These are phyloP conservation scores for Nothocercus julius DNA, from an alignment of 2,113 vertebrate genomes.

Conservation along the genomic window DNA sequence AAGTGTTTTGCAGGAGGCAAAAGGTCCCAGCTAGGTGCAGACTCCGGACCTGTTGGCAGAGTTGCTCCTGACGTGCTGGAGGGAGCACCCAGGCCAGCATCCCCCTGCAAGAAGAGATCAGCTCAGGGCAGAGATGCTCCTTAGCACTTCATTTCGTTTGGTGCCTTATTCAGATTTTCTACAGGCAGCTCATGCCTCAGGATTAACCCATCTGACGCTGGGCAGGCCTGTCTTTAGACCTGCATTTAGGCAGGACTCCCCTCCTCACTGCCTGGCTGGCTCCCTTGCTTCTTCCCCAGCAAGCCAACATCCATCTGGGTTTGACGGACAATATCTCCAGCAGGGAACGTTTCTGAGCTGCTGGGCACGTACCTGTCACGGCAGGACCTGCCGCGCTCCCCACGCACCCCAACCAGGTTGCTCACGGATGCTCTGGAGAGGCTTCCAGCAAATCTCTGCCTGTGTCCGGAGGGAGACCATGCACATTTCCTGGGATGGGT, in stretches of 20 bases:
- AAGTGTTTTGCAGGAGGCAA: background rate
- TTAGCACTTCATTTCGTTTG: background rate
- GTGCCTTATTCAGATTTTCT: background rate
- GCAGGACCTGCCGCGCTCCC: background rate
- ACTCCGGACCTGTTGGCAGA: background rate
- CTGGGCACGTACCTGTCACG: background rate
- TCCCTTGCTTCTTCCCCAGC: background rate
- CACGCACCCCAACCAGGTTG: too few relatives aligned
- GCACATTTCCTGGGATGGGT: accelerated
- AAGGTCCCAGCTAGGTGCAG: background rate
- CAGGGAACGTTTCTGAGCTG: background rate
- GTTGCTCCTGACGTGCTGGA: background rate
- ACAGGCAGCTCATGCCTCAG: too few relatives aligned
- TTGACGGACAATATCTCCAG: background rate
- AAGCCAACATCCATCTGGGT: background rate
- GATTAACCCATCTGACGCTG: background rate
- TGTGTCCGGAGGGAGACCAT: accelerated
- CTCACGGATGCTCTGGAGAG: background rate
- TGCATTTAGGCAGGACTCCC: too few relatives aligned
- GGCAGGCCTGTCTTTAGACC: background rate
- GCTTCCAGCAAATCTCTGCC: background rate
- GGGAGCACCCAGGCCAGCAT: background rate
- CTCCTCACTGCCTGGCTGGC: background rate
- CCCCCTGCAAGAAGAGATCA: background rate
- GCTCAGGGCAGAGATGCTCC: background rate